Base-by-base conservation (phyloP, 2,113 vertebrate genomes). In the Embiotoca jacksoni region DNA sequence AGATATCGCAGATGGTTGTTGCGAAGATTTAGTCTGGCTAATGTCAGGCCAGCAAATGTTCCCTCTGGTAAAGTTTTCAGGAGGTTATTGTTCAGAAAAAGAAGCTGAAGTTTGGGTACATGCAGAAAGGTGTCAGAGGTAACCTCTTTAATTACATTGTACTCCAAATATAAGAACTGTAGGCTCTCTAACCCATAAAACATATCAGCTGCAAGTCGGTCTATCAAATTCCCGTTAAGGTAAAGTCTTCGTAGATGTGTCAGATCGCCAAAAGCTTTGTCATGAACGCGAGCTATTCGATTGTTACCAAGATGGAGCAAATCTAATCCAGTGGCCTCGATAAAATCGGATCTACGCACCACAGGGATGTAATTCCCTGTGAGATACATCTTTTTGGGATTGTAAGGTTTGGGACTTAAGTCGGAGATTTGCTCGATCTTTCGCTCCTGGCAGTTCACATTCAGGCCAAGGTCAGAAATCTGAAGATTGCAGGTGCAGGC, bases 351-450 rank as follows among this genome's bases (percentile, higher is more conserved):
- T 71, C 96, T 93, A 62, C 94, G 95, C 75, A 99, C 96, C 50
- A 95, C 84, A 2, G 95, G 93, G 32, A 99, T 98, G 82, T 96
- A 96, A 85, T 99, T 99, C 57, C 98, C 98, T 0, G 98, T 99
- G 46, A 99, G 93, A 81, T 99, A 99, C 96, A 99, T 98, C 90
- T 99, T 99, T 89, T 99, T 98, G 41, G 98, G 98, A 76, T 99
- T 99, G 88, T 99, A 99, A 52, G 98, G 98, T 92, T 98, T 99
- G 80, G 98, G 98, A 76, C 96, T 94, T 83, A 99, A 93, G 67
- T 99, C 96, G 0, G 97, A 95, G 52, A 99, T 96, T 52, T 95
- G 95, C 84, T 99, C 96, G 0, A 99, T 97, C 91, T 98, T 98
- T 69, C 96, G 93, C 88, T 99, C 98, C 88, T 99, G 98, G 90